Conservation (phyloP, 2,797 vertebrate genomes). For the Eptatretus atami region DNA sequence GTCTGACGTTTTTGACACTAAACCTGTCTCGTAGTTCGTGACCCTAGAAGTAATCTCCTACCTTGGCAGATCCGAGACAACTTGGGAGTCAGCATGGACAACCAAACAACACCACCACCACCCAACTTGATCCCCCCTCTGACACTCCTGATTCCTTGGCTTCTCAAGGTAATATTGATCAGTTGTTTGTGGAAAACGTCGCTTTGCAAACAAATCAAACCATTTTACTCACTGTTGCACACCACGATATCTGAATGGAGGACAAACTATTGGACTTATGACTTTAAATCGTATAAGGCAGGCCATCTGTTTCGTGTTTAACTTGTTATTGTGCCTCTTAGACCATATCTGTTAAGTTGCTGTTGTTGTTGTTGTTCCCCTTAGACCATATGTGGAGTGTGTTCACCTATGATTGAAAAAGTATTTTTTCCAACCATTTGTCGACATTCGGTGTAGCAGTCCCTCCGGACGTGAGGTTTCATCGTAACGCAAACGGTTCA, state of each 20-base stretch:
- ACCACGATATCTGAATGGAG: background rate
- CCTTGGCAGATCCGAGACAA: conserved; percentile 60
- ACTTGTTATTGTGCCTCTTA: background rate
- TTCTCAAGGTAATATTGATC: conserved; percentile 41
- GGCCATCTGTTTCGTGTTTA: background rate
- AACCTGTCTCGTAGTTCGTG: no score
- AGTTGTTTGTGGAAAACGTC: no score
- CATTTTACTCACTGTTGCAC: background rate
- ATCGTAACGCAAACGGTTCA: no score
- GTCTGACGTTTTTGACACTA: no score
- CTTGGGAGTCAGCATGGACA: conserved; percentile 60
- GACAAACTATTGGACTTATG: background rate
- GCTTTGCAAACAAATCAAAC: background rate
- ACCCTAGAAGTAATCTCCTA: background rate
- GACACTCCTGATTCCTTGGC: conserved; percentile 79
- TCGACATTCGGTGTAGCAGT: no score
- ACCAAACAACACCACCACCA: conserved; percentile 51
- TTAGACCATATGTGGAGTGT: no score
- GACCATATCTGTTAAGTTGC: background rate
- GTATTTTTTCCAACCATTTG: no score
- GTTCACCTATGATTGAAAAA: no score
- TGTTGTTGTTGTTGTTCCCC: no score
- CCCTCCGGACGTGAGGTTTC: no score
- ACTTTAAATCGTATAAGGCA: background rate
- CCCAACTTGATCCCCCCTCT: conserved; percentile 66